Evolutionary conservation across 2,888 invertebrate genomes (phyloP).

Genomic region (Heteromurus nitidus): DNA sequence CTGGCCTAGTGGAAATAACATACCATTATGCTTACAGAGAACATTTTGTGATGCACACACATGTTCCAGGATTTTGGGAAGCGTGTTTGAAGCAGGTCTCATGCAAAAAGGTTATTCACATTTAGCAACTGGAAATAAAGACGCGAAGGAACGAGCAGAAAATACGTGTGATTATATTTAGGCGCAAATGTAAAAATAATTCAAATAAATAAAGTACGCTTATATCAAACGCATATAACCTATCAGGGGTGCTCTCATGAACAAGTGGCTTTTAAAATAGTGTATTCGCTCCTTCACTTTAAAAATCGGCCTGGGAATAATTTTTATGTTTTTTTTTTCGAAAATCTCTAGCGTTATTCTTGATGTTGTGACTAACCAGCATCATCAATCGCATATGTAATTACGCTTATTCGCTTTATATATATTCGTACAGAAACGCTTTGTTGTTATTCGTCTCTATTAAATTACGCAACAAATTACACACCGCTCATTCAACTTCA

Average conservation of each 20-base stretch:
- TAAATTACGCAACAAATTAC: conserved; percentile 65
- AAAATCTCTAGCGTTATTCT: conserved; percentile 1
- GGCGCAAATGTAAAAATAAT: conserved; percentile 5
- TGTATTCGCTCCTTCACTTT: no score
- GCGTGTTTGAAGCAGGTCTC: no score
- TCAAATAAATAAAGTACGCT: no score
- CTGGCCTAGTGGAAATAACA: no score
- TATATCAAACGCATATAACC: no score
- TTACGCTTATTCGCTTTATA: background rate
- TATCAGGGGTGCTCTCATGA: background rate
- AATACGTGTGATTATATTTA: background rate
- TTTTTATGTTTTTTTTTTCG: no score
- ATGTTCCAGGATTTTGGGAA: no score
- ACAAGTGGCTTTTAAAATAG: no score
- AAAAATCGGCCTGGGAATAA: conserved; percentile 45
- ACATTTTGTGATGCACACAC: no score
- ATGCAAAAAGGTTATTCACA: no score
- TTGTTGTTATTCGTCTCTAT: conserved; percentile 57
- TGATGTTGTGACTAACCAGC: conserved; percentile 52
- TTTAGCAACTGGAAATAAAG: no score
- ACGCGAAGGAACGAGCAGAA: conserved; percentile 15
- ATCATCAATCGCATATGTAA: conserved; percentile 41
- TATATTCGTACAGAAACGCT: conserved; percentile 29
- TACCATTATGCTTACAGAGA: no score
- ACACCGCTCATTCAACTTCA: conserved; percentile 38